These are phyloP conservation scores for Diadema setosum DNA, from an alignment of 35 echinoderm and acorn worm species.

Conservation along the genomic window DNA sequence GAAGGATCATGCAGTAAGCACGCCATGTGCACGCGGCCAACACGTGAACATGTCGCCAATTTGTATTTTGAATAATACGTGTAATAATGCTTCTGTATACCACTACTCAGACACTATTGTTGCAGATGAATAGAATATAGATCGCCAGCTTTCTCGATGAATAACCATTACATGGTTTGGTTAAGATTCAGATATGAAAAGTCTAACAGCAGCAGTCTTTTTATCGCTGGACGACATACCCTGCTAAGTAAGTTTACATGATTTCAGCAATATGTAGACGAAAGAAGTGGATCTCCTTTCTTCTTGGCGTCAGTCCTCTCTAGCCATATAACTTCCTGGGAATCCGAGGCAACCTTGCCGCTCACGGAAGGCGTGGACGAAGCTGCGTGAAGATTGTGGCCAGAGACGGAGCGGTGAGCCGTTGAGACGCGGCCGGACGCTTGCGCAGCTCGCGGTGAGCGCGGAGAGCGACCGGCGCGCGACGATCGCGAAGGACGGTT, in stretches of 20 bases:
- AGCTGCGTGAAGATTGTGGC: slow-evolving; percentile 17
- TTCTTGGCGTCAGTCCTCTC: not conserved
- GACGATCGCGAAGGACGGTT: not conserved
- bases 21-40: not conserved
- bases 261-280: not conserved
- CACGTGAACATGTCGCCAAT: not conserved
- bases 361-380: not conserved
- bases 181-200: not conserved
- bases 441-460: not conserved
- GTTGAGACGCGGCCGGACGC: not conserved
- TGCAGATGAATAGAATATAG: not conserved
- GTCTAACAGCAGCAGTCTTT: not conserved
- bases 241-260: not conserved
- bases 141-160: not conserved
- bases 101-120: not conserved
- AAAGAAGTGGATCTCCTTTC: not conserved
- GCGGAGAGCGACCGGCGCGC: not conserved
- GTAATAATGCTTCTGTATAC: not conserved
- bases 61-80: not conserved
- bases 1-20: not conserved
- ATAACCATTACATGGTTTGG: not conserved
- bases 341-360: not conserved
- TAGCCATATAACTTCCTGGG: slow-evolving; percentile 2
- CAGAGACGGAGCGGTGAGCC: slow-evolving; percentile 7
- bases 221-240: not conserved